Evolutionary conservation across 2,797 vertebrate species (phyloP), one percentile per base, ranked within the genome.

Genomic region (Macropodus opercularis): DNA sequence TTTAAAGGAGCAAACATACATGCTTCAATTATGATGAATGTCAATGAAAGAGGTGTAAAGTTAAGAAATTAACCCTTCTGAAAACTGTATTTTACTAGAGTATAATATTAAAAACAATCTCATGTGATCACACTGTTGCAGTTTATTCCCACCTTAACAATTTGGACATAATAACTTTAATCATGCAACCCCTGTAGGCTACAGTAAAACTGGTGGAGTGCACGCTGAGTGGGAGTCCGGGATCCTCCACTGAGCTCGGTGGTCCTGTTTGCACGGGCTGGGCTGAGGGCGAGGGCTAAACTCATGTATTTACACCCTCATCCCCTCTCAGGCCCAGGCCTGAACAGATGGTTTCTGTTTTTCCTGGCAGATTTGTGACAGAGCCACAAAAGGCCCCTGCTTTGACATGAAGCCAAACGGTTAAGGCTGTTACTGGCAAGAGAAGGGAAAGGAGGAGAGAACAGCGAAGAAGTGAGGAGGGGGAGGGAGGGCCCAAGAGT

Each of bases 301-400:
- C 89, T 92, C 74, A 18, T 85, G 85, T 67, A 85, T 73, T 90
- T 91, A 90, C 80, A 79, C 77, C 66, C 88, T 85, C 82, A 86
- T 84, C 85, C 75, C 80, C 67, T 60, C 89, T 90, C 83, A 86
- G 88, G 89, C 74, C 64, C 73, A 44, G 83, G 77, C 63, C 36
- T 56, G 59, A 90, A 88, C 93, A 94, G 92, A 93, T 93, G 93
- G 89, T 93, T 93, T 84, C 65, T 92, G 90, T 94, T 95, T 95
- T 94, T 90, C 90, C 91, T 90, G 89, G 83, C 90, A 92, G 92
- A 94, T 92, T 93, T 93, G 91, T 83, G 90, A 93, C 89, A 83
- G 84, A 91, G 92, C 91, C 91, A 91, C 90, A 92, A 90, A 91
- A 90, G 91, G 90, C 91, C 92, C 86, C 88, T 80, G 87, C 87